Evolutionary conservation across 1,140 invertebrate species (phyloP).

Genomic region (Drosophila bocqueti): DNA sequence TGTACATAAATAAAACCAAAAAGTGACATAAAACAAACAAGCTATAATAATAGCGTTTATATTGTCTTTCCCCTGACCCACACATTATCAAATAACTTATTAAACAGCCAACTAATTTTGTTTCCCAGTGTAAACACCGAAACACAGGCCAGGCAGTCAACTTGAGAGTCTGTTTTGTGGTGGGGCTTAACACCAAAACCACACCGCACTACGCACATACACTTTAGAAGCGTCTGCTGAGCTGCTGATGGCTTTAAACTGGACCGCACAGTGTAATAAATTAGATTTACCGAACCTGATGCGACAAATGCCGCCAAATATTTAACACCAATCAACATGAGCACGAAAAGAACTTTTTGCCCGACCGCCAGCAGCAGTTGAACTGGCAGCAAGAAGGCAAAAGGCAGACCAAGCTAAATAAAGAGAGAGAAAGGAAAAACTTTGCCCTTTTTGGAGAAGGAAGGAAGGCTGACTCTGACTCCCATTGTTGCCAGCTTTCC

Average conservation of each 20-base stretch:
- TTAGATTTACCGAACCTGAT: conserved; percentile 74
- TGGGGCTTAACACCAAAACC: conserved; percentile 52
- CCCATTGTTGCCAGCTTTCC: conserved; percentile 51
- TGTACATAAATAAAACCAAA: too few relatives aligned
- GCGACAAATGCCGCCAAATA: conserved; percentile 71
- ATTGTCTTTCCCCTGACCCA: background rate
- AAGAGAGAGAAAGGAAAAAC: conserved; percentile 54
- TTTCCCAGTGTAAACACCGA: background rate
- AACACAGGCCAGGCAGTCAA: background rate
- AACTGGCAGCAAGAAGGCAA: conserved; percentile 12
- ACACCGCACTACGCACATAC: conserved; percentile 15
- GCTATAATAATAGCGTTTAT: too few relatives aligned
- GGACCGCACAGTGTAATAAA: conserved; percentile 72
- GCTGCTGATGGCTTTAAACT: conserved; percentile 58
- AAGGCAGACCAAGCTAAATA: conserved; percentile 27
- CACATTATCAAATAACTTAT: background rate
- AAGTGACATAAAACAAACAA: too few relatives aligned
- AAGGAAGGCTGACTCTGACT: conserved; percentile 15
- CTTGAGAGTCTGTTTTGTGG: conserved; percentile 7
- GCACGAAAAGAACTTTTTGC: conserved; percentile 27
- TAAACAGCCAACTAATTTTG: background rate
- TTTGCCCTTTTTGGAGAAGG: conserved; percentile 57
- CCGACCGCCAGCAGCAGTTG: background rate
- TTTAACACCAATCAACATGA: conserved; percentile 80
- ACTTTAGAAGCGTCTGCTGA: background rate